These are phyloP conservation scores for Schizothorax lantsangensis DNA, from an alignment of 2,797 vertebrate genomes.

Conservation along the genomic window DNA sequence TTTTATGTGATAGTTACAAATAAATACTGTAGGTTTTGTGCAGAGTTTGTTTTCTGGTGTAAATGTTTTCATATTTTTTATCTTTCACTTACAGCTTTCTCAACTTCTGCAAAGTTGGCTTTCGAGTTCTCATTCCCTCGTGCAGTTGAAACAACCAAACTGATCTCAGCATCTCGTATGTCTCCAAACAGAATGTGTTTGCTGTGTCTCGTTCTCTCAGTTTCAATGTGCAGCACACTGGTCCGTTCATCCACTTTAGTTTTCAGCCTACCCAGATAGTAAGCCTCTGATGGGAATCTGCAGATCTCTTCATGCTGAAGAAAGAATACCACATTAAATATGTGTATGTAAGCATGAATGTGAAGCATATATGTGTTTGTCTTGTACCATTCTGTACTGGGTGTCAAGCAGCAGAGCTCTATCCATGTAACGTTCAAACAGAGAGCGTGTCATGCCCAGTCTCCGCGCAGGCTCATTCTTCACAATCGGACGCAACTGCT, in stretches of 20 bases:
- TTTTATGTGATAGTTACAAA: neutral
- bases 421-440: constrained; percentile 80
- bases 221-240: constrained; percentile 69
- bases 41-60: neutral
- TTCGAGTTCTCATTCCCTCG: constrained; percentile 85
- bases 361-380: constrained; percentile 51
- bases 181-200: constrained; percentile 81
- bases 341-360: neutral
- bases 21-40: neutral
- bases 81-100: constrained; percentile 72
- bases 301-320: constrained; percentile 78
- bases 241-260: constrained; percentile 29
- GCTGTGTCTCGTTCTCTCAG: neutral
- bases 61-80: neutral
- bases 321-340: neutral
- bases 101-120: constrained; percentile 79
- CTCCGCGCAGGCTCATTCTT: constrained; percentile 71
- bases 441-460: constrained; percentile 80
- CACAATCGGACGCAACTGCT: constrained; percentile 82
- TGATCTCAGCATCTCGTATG: constrained; percentile 76
- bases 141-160: constrained; percentile 80
- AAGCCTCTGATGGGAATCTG: constrained; percentile 80
- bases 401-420: constrained; percentile 79
- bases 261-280: constrained; percentile 72
- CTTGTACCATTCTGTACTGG: constrained; percentile 85